phyloP scores from a whole-genome alignment of 2,888 invertebrate genomes.

The Latrodectus elegans region DNA sequence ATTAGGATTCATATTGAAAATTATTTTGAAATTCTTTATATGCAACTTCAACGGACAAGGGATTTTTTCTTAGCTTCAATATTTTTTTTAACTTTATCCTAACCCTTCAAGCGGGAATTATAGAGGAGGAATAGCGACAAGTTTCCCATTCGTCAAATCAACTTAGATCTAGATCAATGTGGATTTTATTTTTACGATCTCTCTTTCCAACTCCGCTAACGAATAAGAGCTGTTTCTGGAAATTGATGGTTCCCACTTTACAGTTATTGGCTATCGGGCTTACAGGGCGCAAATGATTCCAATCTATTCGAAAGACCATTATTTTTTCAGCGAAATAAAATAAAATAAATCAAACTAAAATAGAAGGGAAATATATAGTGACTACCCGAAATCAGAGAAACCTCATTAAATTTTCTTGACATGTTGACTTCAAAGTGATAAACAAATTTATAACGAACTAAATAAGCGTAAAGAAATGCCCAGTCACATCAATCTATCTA shows the following conservation, averaged over 20 bases:
- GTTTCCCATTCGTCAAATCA: slow-evolving; percentile 48
- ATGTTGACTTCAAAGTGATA: slow-evolving; percentile 29
- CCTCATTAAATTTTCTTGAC: slow-evolving; percentile 52
- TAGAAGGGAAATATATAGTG: slow-evolving; percentile 52
- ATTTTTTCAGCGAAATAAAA: slow-evolving; percentile 11
- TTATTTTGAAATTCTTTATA: no score
- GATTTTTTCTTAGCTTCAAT: no score
- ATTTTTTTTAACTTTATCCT: no score
- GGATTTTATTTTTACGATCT: slow-evolving; percentile 69
- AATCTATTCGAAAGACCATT: slow-evolving; percentile 40
- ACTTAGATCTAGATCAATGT: slow-evolving; percentile 54
- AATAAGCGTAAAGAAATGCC: slow-evolving; percentile 37
- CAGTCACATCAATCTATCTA: slow-evolving; percentile 36
- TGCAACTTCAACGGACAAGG: no score
- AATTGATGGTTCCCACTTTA: slow-evolving; percentile 68
- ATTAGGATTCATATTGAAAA: no score
- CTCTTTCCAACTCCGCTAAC: slow-evolving; percentile 62
- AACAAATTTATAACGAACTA: slow-evolving; percentile 37
- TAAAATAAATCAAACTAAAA: slow-evolving; percentile 54
- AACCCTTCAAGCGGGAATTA: background rate
- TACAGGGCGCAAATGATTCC: slow-evolving; percentile 38
- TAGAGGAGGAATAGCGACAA: slow-evolving; percentile 56
- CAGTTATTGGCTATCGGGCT: slow-evolving; percentile 68
- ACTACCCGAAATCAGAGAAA: slow-evolving; percentile 53
- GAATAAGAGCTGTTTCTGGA: slow-evolving; percentile 67